A percentile compares a stretch with the other conserved stretches of the same genome.
These are phyloP conservation scores for Pipra filicauda DNA, from an alignment of 2,113 vertebrate genomes.

Conservation along the genomic window DNA sequence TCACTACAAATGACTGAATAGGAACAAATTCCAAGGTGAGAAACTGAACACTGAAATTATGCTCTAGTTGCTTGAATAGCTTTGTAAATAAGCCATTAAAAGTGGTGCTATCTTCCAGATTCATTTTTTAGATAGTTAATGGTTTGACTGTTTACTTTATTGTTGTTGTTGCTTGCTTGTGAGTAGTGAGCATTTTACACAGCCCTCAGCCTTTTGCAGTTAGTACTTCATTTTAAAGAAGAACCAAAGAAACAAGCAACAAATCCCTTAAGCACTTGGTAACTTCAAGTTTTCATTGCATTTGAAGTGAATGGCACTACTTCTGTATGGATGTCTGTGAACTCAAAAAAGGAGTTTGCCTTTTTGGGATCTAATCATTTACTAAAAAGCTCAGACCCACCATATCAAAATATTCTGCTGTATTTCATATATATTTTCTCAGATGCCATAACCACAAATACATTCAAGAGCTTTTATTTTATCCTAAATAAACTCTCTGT, in stretches of 20 bases:
- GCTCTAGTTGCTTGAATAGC: constrained; percentile 6
- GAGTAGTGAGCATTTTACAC: background rate
- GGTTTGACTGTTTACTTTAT: background rate
- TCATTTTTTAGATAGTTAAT: constrained; percentile 48
- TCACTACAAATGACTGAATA: constrained; percentile 37
- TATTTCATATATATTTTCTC: background rate
- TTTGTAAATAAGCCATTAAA: constrained; percentile 31
- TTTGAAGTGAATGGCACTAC: background rate
- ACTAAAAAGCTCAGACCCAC: background rate
- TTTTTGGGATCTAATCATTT: background rate
- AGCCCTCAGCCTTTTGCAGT: background rate
- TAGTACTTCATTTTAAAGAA: background rate
- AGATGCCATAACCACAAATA: background rate
- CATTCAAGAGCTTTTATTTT: background rate
- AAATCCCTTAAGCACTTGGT: background rate
- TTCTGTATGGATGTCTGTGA: background rate
- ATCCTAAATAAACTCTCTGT: background rate
- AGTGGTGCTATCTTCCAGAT: background rate
- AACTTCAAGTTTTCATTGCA: background rate
- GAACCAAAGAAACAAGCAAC: background rate
- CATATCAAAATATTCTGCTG: background rate
- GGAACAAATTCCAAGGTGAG: constrained; percentile 35
- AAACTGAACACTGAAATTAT: constrained; percentile 45
- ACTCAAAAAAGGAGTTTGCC: background rate
- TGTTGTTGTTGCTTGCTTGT: background rate